Percentiles rank a stretch among this genome's conserved stretches.
Conservation (phyloP, 37 sponge, comb jelly and placozoan genomes). For the Aplysina aerophoba region DNA sequence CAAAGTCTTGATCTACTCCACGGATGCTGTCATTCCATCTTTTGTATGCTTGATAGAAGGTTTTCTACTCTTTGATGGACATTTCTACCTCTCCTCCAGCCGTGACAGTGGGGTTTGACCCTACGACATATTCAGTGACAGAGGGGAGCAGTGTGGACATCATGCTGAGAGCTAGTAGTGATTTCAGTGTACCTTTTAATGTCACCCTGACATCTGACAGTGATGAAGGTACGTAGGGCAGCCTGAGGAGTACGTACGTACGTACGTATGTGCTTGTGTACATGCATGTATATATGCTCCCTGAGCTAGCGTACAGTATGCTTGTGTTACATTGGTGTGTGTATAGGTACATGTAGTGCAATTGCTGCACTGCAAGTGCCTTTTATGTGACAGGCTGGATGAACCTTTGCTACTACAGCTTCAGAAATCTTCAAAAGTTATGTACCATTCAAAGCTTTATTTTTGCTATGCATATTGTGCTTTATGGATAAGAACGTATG, state of each 20-base stretch:
- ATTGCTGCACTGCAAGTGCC: too few species aligned
- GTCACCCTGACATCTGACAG: conserved; percentile 6
- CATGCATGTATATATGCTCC: background rate
- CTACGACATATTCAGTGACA: background rate
- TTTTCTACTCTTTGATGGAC: too few species aligned
- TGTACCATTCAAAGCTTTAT: too few species aligned
- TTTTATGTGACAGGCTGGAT: too few species aligned
- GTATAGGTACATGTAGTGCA: conserved; percentile 4
- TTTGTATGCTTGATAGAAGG: too few species aligned
- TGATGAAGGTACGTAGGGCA: background rate
- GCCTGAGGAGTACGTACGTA: background rate
- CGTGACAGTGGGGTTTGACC: conserved; percentile 16
- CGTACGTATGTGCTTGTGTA: background rate
- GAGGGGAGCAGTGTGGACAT: conserved; percentile 7
- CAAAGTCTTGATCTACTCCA: too few species aligned
- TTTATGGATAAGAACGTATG: too few species aligned
- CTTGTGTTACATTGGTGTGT: conserved; percentile 14
- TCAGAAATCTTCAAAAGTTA: too few species aligned
- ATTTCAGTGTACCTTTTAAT: conserved; percentile 19
- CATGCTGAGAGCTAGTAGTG: background rate
- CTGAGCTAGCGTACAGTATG: background rate
- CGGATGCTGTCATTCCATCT: too few species aligned
- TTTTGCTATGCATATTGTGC: too few species aligned
- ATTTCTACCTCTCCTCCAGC: too few species aligned
- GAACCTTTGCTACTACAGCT: too few species aligned